Percentiles rank a stretch among this genome's conserved stretches.
Evolutionary conservation across 2,797 vertebrate genomes (phyloP).

Genomic region (Myotis findleyi): DNA sequence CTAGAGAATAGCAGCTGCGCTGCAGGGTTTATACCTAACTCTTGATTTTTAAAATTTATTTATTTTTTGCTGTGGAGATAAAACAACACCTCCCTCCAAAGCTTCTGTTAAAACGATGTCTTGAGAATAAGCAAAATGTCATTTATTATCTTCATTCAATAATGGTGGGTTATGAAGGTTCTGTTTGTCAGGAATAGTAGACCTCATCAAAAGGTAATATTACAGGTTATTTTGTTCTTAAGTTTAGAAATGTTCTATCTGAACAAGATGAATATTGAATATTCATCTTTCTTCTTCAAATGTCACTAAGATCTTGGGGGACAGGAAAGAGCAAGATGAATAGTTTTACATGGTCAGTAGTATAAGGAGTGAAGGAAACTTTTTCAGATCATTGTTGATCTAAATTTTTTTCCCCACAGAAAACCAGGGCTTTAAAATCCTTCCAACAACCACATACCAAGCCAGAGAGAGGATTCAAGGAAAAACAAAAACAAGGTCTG

Average conservation of each 20-base stretch:
- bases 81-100: slow-evolving; percentile 20
- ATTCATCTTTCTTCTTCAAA: slow-evolving; percentile 16
- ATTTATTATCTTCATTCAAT: slow-evolving; percentile 32
- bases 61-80: neutral
- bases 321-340: neutral
- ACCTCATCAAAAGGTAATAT: neutral
- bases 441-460: neutral
- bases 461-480: slow-evolving; percentile 1
- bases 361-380: neutral
- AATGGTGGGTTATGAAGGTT: neutral
- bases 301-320: neutral
- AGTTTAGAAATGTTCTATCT: slow-evolving; percentile 12
- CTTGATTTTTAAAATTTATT: neutral
- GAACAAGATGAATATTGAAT: neutral
- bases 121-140: slow-evolving; percentile 44
- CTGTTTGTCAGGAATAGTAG: neutral
- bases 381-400: neutral
- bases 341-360: neutral
- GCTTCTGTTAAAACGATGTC: slow-evolving; percentile 19
- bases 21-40: neutral
- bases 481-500: neutral
- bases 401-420: neutral
- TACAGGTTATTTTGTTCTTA: neutral
- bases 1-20: slow-evolving; percentile 16
- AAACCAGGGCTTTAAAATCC: neutral